A percentile compares a stretch with the other conserved stretches of the same genome.
Conservation (phyloP, 2,113 vertebrate species). For the Pelusios castaneus region DNA sequence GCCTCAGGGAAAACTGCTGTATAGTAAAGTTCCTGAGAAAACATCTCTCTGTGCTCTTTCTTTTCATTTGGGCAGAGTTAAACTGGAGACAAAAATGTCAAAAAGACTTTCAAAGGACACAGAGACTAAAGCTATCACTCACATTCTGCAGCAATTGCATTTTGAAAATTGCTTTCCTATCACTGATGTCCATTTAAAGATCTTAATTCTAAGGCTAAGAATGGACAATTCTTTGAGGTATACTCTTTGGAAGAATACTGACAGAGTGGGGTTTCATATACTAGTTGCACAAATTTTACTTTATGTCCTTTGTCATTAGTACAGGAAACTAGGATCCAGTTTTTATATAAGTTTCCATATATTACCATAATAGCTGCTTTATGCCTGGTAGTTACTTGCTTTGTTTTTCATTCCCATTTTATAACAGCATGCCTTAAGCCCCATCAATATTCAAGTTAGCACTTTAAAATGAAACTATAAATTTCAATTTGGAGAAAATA, state of each 20-base stretch:
- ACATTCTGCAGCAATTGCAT: background rate
- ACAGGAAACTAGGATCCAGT: conserved; percentile 38
- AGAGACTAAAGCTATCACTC: conserved; percentile 7
- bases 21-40: background rate
- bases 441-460: conserved; percentile 82
- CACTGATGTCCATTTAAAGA: conserved; percentile 4
- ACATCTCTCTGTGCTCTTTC: background rate
- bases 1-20: background rate
- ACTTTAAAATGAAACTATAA: conserved; percentile 85
- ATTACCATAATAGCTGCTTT: conserved; percentile 73
- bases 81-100: background rate
- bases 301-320: conserved; percentile 43
- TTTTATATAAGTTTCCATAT: conserved; percentile 48
- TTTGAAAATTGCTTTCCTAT: conserved; percentile 9
- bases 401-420: conserved; percentile 75
- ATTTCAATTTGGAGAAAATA: conserved; percentile 90
- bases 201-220: conserved; percentile 21
- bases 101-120: background rate
- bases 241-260: background rate
- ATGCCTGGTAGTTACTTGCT: conserved; percentile 68
- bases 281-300: conserved; percentile 21
- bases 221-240: conserved; percentile 40
- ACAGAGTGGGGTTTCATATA: background rate
- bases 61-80: background rate
- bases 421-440: conserved; percentile 63